Evolutionary conservation across 1,140 invertebrate genomes (phyloP).

Genomic region (Scaptomyza montana): DNA sequence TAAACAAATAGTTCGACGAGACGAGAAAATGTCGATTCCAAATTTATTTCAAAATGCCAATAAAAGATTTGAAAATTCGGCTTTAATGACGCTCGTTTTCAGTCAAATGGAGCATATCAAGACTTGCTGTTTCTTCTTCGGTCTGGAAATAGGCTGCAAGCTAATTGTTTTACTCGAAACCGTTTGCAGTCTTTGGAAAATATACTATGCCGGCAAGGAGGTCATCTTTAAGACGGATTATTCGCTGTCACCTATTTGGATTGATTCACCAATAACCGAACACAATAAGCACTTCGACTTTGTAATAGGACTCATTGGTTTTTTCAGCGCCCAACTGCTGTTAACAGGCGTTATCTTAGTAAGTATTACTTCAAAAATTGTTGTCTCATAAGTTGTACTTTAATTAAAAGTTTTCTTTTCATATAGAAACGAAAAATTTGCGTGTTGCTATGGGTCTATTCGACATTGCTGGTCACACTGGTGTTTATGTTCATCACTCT

Average conservation of each 20-base stretch:
- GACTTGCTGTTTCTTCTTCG: slow-evolving; percentile 44
- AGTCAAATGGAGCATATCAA: slow-evolving; percentile 3
- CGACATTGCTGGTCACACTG: background rate
- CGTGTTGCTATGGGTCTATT: slow-evolving; percentile 43
- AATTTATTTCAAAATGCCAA: slow-evolving; percentile 21
- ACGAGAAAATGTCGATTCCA: slow-evolving; percentile 21
- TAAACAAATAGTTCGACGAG: slow-evolving; percentile 2
- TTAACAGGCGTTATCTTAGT: slow-evolving; percentile 39
- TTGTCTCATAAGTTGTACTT: background rate
- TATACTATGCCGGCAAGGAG: slow-evolving; percentile 2
- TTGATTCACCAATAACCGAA: background rate
- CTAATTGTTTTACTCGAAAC: slow-evolving; percentile 47
- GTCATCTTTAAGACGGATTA: background rate
- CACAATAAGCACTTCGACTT: background rate
- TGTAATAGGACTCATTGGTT: slow-evolving; percentile 1
- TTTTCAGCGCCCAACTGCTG: slow-evolving; percentile 3
- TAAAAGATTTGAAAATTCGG: background rate
- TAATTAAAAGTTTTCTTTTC: background rate
- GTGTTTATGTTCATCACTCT: slow-evolving; percentile 13
- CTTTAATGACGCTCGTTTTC: background rate
- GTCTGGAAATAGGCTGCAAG: slow-evolving; percentile 47
- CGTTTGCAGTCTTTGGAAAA: slow-evolving; percentile 12
- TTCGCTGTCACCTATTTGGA: background rate
- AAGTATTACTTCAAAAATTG: slow-evolving; percentile 6
- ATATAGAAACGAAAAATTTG: slow-evolving; percentile 34